Conservation (phyloP, 2,888 invertebrate genomes). For the Synanthedon myopaeformis region DNA sequence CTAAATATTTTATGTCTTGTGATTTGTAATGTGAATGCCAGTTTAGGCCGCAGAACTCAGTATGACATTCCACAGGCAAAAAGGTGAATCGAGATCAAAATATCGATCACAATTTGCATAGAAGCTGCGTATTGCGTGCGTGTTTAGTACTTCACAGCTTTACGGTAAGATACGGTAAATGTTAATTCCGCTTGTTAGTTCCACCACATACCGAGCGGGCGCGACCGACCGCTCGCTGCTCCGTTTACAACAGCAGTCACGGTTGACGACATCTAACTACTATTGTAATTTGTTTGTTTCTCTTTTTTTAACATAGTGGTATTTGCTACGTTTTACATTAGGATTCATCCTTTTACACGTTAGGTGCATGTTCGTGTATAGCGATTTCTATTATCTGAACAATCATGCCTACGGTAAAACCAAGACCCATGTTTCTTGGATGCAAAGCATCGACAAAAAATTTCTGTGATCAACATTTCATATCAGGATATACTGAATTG, state of each 20-base stretch:
- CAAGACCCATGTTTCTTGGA: too few relatives aligned
- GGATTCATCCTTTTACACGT: not conserved
- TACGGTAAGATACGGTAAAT: slow-evolving; percentile 52
- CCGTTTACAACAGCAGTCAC: slow-evolving; percentile 31
- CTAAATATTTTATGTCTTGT: too few relatives aligned
- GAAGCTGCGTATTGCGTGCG: slow-evolving; percentile 23
- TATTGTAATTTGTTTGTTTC: slow-evolving; percentile 17
- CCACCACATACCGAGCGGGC: slow-evolving; percentile 42
- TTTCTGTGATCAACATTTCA: too few relatives aligned
- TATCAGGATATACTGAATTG: too few relatives aligned
- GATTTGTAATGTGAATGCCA: too few relatives aligned
- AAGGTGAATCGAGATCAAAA: too few relatives aligned
- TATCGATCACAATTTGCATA: slow-evolving; percentile 18
- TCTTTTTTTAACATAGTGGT: slow-evolving; percentile 13
- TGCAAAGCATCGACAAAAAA: too few relatives aligned
- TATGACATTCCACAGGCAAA: too few relatives aligned
- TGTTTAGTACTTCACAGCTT: slow-evolving; percentile 27
- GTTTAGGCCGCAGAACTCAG: too few relatives aligned
- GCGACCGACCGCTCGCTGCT: slow-evolving; percentile 17
- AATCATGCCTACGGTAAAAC: too few relatives aligned
- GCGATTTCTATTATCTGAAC: too few relatives aligned
- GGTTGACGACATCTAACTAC: slow-evolving; percentile 26
- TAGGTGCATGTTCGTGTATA: too few relatives aligned
- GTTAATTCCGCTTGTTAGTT: slow-evolving; percentile 53
- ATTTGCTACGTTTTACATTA: not conserved